Percentiles rank a stretch among this genome's conserved stretches.
Evolutionary conservation across 2,888 invertebrate genomes (phyloP).

Genomic region (Eupithecia abbreviata): DNA sequence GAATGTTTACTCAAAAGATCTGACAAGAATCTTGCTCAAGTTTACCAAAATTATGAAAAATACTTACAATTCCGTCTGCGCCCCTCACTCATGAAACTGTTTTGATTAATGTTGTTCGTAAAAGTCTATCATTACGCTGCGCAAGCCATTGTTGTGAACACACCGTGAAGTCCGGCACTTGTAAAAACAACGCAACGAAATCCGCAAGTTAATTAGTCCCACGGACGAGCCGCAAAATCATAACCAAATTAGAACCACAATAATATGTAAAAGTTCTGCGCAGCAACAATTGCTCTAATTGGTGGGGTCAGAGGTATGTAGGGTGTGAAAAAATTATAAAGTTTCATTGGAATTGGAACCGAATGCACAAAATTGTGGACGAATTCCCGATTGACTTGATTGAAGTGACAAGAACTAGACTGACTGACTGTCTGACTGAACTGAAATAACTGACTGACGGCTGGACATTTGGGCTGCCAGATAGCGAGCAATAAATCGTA

Average conservation of each 20-base stretch:
- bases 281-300: constrained; percentile 39
- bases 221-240: constrained; percentile 26
- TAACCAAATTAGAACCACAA: constrained; percentile 36
- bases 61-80: neutral
- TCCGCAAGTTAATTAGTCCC: constrained; percentile 30
- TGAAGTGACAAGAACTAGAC: constrained; percentile 11
- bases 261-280: constrained; percentile 32
- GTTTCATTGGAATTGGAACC: constrained; percentile 54
- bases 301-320: constrained; percentile 36
- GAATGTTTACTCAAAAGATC: neutral
- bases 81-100: constrained; percentile 7
- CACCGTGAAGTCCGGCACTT: constrained; percentile 23
- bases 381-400: constrained; percentile 45
- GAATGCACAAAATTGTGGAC: constrained; percentile 55
- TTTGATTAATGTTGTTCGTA: neutral
- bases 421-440: constrained; percentile 37
- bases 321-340: constrained; percentile 37
- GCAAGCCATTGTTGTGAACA: constrained; percentile 12
- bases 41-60: neutral
- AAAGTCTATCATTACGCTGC: neutral
- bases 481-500: neutral
- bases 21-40: neutral
- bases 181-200: constrained; percentile 31
- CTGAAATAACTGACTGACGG: neutral
- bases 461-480: constrained; percentile 33